Evolutionary conservation across 1,140 invertebrate species (phyloP).

Genomic region (Cherax destructor): DNA sequence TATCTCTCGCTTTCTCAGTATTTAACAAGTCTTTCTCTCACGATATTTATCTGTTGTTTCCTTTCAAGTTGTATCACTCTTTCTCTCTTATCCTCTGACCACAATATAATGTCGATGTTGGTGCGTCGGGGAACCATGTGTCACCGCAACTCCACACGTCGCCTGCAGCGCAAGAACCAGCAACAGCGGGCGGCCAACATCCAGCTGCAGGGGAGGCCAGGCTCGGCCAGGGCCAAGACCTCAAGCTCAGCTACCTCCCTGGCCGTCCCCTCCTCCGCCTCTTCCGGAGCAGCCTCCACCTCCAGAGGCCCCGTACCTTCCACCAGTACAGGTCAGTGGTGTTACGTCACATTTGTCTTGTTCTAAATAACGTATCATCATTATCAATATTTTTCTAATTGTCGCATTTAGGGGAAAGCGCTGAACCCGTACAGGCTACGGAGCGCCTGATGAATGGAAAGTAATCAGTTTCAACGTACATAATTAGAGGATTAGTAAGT

Average conservation of each 20-base stretch:
- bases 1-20: not conserved
- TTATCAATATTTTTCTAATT: not conserved
- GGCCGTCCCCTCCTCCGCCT: not conserved
- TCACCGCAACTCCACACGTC: slow-evolving; percentile 57
- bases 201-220: slow-evolving; percentile 40
- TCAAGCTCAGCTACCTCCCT: slow-evolving; percentile 6
- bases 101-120: slow-evolving; percentile 46
- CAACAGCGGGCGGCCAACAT: slow-evolving; percentile 33
- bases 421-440: too few species aligned
- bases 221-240: slow-evolving; percentile 39
- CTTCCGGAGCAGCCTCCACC: slow-evolving; percentile 11
- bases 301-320: slow-evolving; percentile 24
- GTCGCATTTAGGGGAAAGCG: not conserved
- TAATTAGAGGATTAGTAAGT: too few species aligned
- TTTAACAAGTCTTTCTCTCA: not conserved
- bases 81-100: not conserved
- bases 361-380: too few species aligned
- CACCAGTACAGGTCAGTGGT: slow-evolving; percentile 45
- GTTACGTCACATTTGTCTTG: not conserved
- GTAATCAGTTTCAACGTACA: too few species aligned
- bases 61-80: not conserved
- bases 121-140: slow-evolving; percentile 61
- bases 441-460: too few species aligned
- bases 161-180: slow-evolving; percentile 55
- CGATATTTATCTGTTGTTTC: not conserved